Evolutionary conservation across 2,888 invertebrate genomes (phyloP).

Genomic region (Alviniconcha strummeri): DNA sequence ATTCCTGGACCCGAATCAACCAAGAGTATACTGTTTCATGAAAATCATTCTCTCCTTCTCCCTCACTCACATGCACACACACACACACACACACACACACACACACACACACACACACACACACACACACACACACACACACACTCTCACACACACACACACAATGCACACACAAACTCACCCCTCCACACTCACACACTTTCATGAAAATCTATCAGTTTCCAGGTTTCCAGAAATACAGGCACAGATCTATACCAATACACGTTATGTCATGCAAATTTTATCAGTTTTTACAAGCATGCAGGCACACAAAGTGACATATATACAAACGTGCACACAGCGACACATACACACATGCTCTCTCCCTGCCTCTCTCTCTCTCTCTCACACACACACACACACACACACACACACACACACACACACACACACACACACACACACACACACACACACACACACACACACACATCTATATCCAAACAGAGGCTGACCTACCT

Average conservation of each 20-base stretch:
- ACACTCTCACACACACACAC: neutral
- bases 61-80: neutral
- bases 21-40: neutral
- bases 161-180: neutral
- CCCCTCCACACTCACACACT: neutral
- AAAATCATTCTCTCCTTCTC: too few species aligned
- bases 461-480: too few species aligned
- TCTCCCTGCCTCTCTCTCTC: neutral
- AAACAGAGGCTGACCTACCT: constrained; percentile 75
- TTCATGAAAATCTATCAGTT: too few species aligned
- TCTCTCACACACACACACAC: neutral
- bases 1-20: too few species aligned
- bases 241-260: too few species aligned
- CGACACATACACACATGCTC: constrained; percentile 2
- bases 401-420: neutral
- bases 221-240: too few species aligned
- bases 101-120: constrained; percentile 18
- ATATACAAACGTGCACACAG: neutral
- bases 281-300: too few species aligned
- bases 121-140: neutral
- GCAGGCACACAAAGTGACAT: too few species aligned
- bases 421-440: neutral
- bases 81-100: neutral
- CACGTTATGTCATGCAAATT: too few species aligned
- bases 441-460: neutral